These are phyloP conservation scores for Gnathochromis pfefferi DNA, from an alignment of 2,113 vertebrate genomes.

Conservation along the genomic window DNA sequence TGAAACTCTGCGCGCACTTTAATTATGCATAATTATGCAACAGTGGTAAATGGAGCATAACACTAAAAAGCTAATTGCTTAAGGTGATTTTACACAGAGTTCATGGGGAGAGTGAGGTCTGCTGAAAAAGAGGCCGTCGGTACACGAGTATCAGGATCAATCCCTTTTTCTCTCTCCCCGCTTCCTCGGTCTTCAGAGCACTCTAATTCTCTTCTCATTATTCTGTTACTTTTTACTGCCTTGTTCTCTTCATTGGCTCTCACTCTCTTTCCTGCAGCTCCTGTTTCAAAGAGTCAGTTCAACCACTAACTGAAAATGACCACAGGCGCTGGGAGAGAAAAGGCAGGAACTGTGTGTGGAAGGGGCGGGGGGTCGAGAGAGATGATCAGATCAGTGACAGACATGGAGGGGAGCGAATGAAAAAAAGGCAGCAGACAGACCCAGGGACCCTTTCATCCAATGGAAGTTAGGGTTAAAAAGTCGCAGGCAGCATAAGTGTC, in stretches of 20 bases:
- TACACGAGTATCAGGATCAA: conserved; percentile 32
- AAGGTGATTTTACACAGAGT: background rate
- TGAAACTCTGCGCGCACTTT: background rate
- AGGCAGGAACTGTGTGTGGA: conserved; percentile 24
- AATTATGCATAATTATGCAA: background rate
- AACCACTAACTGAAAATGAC: conserved; percentile 55
- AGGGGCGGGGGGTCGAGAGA: background rate
- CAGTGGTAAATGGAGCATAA: background rate
- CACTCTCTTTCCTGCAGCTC: conserved; percentile 6
- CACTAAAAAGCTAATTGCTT: background rate
- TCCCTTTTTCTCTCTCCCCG: background rate
- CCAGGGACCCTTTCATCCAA: conserved; percentile 17
- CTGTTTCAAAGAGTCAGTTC: conserved; percentile 35
- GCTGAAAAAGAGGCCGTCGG: background rate
- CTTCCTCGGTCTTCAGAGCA: background rate
- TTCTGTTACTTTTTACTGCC: conserved; percentile 32
- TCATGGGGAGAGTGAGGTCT: background rate
- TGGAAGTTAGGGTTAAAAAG: conserved; percentile 54
- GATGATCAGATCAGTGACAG: conserved; percentile 44
- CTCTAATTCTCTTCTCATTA: background rate
- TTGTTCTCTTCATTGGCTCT: conserved; percentile 20
- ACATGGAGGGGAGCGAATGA: conserved; percentile 15
- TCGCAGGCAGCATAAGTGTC: conserved; percentile 52
- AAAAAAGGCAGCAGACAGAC: background rate
- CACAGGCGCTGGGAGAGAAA: conserved; percentile 31